These are phyloP conservation scores for Sericinus montela DNA, from an alignment of 2,888 invertebrate species.

Conservation along the genomic window DNA sequence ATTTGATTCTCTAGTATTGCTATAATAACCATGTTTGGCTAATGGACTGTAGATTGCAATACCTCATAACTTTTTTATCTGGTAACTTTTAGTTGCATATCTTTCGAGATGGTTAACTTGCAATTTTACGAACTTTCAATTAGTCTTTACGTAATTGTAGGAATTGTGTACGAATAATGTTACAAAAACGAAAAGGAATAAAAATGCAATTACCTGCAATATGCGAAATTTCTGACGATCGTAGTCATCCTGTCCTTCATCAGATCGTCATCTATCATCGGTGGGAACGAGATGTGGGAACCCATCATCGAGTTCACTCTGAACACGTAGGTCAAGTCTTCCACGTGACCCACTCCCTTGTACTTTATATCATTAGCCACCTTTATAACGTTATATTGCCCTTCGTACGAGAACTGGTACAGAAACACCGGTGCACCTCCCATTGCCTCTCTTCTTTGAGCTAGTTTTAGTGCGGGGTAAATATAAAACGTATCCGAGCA, in stretches of 20 bases:
- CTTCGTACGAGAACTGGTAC: slow-evolving; percentile 75
- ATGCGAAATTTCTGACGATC: slow-evolving; percentile 48
- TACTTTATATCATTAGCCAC: slow-evolving; percentile 46
- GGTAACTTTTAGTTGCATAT: too few relatives aligned
- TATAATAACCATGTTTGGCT: too few relatives aligned
- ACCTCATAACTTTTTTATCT: too few relatives aligned
- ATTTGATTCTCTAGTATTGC: too few relatives aligned
- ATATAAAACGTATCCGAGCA: slow-evolving; percentile 51
- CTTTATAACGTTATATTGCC: slow-evolving; percentile 66
- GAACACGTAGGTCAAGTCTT: slow-evolving; percentile 79
- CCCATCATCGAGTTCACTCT: slow-evolving; percentile 43
- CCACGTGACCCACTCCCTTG: slow-evolving; percentile 78
- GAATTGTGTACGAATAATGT: neutral
- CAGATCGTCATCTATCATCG: slow-evolving; percentile 30
- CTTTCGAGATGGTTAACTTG: too few relatives aligned
- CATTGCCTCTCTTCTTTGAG: slow-evolving; percentile 31
- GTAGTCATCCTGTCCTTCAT: slow-evolving; percentile 52
- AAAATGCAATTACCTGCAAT: slow-evolving; percentile 42
- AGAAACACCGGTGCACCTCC: slow-evolving; percentile 65
- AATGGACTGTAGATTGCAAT: too few relatives aligned
- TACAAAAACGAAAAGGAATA: neutral
- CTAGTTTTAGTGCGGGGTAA: slow-evolving; percentile 52
- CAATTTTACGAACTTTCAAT: too few relatives aligned
- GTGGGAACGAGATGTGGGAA: slow-evolving; percentile 24
- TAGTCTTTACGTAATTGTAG: too few relatives aligned